Evolutionary conservation across 1,140 invertebrate species (phyloP).

Genomic region (Babylonia areolata): DNA sequence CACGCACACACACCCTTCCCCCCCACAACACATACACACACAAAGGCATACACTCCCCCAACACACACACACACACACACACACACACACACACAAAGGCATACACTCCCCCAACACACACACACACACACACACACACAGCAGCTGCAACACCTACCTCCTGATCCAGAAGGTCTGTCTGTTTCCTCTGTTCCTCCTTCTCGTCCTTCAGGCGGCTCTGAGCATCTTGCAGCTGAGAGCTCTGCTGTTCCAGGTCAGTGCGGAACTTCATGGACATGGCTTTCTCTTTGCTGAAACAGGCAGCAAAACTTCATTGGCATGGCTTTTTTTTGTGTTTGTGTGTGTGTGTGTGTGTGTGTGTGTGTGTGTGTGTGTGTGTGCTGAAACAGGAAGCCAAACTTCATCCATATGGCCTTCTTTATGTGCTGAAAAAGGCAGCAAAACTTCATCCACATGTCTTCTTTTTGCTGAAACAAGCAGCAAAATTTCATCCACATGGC

Average conservation of each 20-base stretch:
- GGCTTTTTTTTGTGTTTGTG: too few species aligned
- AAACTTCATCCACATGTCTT: too few species aligned
- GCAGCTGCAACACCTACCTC: conserved; percentile 56
- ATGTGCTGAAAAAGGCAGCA: too few species aligned
- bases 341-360: too few species aligned
- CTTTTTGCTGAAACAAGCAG: too few species aligned
- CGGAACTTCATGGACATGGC: conserved; percentile 59
- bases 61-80: neutral
- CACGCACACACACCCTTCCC: neutral
- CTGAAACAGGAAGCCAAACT: too few species aligned
- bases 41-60: too few species aligned
- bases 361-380: too few species aligned
- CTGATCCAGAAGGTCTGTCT: conserved; percentile 67
- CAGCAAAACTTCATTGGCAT: too few species aligned
- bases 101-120: too few species aligned
- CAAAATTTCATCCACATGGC: too few species aligned
- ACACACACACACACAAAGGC: neutral
- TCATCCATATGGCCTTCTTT: too few species aligned
- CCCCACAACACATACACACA: neutral
- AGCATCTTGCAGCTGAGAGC: conserved; percentile 46
- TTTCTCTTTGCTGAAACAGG: conserved; percentile 68
- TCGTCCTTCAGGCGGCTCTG: conserved; percentile 56
- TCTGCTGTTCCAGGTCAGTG: conserved; percentile 56
- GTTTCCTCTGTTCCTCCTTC: conserved; percentile 69
- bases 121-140: neutral